Base-by-base conservation (phyloP, 2,113 vertebrate species). In the Hucho hucho region DNA sequence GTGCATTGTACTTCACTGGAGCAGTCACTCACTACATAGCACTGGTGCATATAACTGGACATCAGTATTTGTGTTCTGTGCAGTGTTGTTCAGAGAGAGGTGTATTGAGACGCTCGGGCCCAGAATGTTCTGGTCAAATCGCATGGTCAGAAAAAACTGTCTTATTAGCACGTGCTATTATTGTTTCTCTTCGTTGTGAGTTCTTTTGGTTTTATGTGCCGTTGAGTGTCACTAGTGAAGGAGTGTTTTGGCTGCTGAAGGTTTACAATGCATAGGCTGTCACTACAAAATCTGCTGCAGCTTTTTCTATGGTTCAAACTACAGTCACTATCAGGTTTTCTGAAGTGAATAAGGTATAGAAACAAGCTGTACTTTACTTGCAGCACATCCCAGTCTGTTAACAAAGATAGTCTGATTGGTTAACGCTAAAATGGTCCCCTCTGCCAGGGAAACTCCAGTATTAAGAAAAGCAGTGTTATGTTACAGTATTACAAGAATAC, bases 111-210 rank as follows among this genome's bases (percentile, higher is more conserved):
- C 1, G 81, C 75, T 76, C 80, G 18, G 70, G 70, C 12, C 49
- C 49, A 53, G 49, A 18, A 43, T 43, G 49, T 18, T 18, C 49
- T 18, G 49, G 49, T 53, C 49, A 16, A 18, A 18, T 53, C 16
- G 4, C 49, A 53, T 53, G 49, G 49, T 53, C 49, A 53, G 49
- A 18, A 53, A 53, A 53, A 25, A 7, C 59, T 75, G 65, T 84
- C 81, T 83, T 80, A 74, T 65, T 84, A 81, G 87, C 90, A 88
- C 87, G 88, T 80, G 83, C 79, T 75, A 79, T 88, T 81, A 72
- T 46, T 16, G 4, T 82, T 84, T 83, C 43, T 73, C 22, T 72
- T 77, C 59, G 65, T 61, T 18, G 70, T 78, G 75, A 78, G 65
- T 69, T 85, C 58, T 87, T 74, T 80, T 87, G 83, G 74, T 79